A percentile compares a stretch with the other conserved stretches of the same genome.
These are phyloP conservation scores for Cepaea nemoralis DNA, from an alignment of 1,140 invertebrate species.

Conservation along the genomic window DNA sequence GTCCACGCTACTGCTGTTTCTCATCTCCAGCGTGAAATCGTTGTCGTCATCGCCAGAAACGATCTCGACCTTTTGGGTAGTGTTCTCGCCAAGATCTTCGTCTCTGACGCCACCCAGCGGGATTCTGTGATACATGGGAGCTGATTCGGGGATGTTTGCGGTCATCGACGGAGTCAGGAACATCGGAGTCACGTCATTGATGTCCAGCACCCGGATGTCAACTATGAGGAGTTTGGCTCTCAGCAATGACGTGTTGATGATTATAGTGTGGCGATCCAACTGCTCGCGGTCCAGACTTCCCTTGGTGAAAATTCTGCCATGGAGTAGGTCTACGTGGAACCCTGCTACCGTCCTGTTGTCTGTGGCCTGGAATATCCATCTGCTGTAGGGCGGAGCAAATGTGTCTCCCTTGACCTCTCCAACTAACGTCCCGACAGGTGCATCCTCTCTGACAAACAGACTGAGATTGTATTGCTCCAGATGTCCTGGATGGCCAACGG, in stretches of 20 bases:
- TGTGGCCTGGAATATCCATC: not conserved
- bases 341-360: slow-evolving; percentile 12
- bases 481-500: not conserved
- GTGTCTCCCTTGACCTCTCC: not conserved
- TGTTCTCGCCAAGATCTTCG: slow-evolving; percentile 12
- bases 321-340: slow-evolving; percentile 7
- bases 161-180: not conserved
- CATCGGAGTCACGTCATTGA: slow-evolving; percentile 17
- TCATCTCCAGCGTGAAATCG: not conserved
- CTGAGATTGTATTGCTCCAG: slow-evolving; percentile 3
- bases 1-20: slow-evolving; percentile 15
- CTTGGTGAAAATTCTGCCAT: not conserved
- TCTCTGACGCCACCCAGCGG: slow-evolving; percentile 22
- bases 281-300: slow-evolving; percentile 6
- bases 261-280: slow-evolving; percentile 20
- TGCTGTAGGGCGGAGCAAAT: not conserved
- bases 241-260: not conserved
- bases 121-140: slow-evolving; percentile 12
- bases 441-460: slow-evolving; percentile 19
- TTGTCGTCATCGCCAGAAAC: slow-evolving; percentile 21
- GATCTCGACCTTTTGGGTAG: slow-evolving; percentile 23
- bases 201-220: slow-evolving; percentile 3
- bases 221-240: slow-evolving; percentile 13
- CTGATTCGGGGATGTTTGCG: slow-evolving; percentile 16
- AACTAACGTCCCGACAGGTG: not conserved